phyloP scores from a whole-genome alignment of 2,797 vertebrate genomes.

The Rhyacichthys aspro region DNA sequence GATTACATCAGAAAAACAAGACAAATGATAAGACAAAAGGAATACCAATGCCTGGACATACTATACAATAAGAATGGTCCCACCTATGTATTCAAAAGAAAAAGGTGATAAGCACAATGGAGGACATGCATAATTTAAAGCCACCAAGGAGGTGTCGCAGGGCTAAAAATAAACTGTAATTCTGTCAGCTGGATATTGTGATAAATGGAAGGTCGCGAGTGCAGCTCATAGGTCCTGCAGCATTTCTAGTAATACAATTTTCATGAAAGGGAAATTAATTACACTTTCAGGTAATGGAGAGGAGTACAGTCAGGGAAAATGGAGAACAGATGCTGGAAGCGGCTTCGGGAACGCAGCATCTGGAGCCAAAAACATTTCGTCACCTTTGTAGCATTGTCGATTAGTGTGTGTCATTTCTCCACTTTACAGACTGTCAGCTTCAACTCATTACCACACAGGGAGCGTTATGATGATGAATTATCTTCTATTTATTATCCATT shows the following conservation, averaged over 20 bases:
- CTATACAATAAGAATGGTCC: conserved; percentile 18
- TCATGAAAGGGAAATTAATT: conserved; percentile 81
- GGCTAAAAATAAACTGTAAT: conserved; percentile 80
- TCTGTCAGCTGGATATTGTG: conserved; percentile 74
- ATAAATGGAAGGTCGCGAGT: conserved; percentile 71
- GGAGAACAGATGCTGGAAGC: conserved; percentile 45
- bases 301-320: conserved; percentile 40
- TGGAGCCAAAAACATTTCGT: conserved; percentile 1
- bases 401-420: not conserved
- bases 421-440: conserved; percentile 6
- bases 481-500: conserved; percentile 7
- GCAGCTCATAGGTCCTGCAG: conserved; percentile 70
- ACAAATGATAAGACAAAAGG: no score
- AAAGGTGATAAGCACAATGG: conserved; percentile 49
- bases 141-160: conserved; percentile 55
- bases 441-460: conserved; percentile 22
- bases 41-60: no score
- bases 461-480: conserved; percentile 18
- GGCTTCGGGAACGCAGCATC: conserved; percentile 28
- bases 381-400: conserved; percentile 1
- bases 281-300: conserved; percentile 77
- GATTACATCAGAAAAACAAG: no score
- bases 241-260: conserved; percentile 75
- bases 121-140: conserved; percentile 77
- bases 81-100: conserved; percentile 34